These are phyloP conservation scores for Vultur gryphus DNA, from an alignment of 2,797 vertebrate genomes.

Conservation along the genomic window DNA sequence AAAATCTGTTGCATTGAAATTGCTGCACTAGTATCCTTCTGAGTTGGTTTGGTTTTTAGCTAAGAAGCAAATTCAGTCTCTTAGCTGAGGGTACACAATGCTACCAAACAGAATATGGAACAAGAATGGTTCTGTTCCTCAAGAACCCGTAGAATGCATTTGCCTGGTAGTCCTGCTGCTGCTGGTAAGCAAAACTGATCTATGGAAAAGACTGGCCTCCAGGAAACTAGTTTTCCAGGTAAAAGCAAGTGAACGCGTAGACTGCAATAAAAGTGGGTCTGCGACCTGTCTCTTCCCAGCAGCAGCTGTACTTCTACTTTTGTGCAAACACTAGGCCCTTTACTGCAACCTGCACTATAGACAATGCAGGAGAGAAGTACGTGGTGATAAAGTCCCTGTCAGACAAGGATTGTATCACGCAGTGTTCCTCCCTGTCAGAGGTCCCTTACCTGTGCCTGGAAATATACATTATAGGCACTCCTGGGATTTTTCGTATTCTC, in stretches of 20 bases:
- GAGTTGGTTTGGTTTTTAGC: neutral
- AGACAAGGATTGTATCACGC: neutral
- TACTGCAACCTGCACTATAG: neutral
- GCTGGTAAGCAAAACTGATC: neutral
- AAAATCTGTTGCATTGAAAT: neutral
- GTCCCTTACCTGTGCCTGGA: slow-evolving; percentile 91
- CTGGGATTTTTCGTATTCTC: slow-evolving; percentile 93
- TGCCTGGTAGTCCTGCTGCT: neutral
- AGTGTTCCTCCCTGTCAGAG: neutral
- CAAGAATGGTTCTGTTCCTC: neutral
- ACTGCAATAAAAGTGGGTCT: neutral
- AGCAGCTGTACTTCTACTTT: neutral
- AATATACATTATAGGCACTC: slow-evolving; percentile 98
- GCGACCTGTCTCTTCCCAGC: neutral
- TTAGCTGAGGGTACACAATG: neutral
- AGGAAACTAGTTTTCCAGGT: neutral
- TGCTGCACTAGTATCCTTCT: neutral
- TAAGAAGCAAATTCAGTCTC: neutral
- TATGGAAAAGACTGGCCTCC: neutral
- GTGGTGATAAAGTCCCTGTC: accelerated
- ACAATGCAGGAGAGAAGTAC: neutral
- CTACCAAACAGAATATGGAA: neutral
- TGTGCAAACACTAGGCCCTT: neutral
- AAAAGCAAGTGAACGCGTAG: neutral
- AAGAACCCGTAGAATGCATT: neutral